Base-by-base conservation (phyloP, 2,888 invertebrate species). In the Gastracanthus pulcherrimus region DNA sequence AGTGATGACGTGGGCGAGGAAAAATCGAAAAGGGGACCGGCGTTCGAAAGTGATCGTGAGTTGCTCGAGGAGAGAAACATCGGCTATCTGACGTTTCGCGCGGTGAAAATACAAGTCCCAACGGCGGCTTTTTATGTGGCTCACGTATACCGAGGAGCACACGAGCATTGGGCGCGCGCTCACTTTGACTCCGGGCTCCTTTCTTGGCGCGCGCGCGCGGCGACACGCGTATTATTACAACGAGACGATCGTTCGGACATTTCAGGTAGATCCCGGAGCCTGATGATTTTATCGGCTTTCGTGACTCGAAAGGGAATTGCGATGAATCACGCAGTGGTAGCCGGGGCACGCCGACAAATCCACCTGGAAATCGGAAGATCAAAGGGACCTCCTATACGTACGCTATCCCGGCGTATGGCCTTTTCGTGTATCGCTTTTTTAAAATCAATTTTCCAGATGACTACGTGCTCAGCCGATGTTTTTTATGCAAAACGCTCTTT, bases 251-350 rank as follows among this genome's bases (percentile, higher is more conserved):
- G 76, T 11, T 64, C 71, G 77, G 83, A 74, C 80, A 45, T 64
- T 71, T 72, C 71, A 69, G 74, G 76, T 76, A 72, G 71, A 79
- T 62, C 75, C 71, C 60, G 77, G 48, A 67, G 67, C 75, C 41
- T 55, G 81, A 78, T 71, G 83, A 83, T 83, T 79, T 81, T 83
- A 83, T 83, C 83, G 81, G 72, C 67, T 76, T 83, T 58, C 83
- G 83, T 83, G 83, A 81, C 83, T 79, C 64, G 83, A 41, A 81
- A 76, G 72, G 34, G 31, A 79, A 83, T 78, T 48, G 78, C 71
- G 71, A 74, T 75, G 76, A 79, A 76, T 79, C 66, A 78, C 60
- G 38, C 26, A 41, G 34, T 58, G 41, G 81, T 72, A 66, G 71
- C 64, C 36, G 51, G 66, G 26, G 55, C 26, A 31, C 66, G 60